Evolutionary conservation across 2,113 vertebrate genomes (phyloP).

Genomic region (Tragelaphus scriptus): DNA sequence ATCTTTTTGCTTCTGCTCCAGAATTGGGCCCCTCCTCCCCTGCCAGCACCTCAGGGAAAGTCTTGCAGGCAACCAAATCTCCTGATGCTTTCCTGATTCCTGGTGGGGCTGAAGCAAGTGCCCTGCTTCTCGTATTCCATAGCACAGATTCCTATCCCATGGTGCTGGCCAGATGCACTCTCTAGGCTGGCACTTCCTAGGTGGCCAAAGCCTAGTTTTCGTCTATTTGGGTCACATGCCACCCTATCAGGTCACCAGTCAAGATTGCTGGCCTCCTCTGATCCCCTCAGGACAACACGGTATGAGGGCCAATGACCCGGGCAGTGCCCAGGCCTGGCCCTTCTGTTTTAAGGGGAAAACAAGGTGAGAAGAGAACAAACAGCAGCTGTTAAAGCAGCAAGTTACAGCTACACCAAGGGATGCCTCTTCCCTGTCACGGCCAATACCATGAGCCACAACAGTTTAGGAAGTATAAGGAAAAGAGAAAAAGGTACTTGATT

Average conservation of each 20-base stretch:
- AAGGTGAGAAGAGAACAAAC: background rate
- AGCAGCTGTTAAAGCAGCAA: background rate
- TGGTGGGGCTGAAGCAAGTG: background rate
- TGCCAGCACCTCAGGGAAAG: background rate
- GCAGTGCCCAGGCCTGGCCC: background rate
- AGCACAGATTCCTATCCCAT: background rate
- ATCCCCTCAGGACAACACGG: background rate
- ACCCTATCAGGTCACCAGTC: constrained; percentile 50
- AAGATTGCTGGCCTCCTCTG: constrained; percentile 56
- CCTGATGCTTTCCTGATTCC: background rate
- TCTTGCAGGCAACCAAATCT: background rate
- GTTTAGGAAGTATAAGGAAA: background rate
- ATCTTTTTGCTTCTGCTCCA: background rate
- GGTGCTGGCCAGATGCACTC: background rate
- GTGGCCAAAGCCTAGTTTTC: constrained; percentile 52
- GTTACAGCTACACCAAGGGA: background rate
- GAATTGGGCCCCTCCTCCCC: background rate
- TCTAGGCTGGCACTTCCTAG: constrained; percentile 30
- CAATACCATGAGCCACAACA: background rate
- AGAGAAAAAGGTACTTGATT: background rate
- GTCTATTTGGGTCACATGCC: constrained; percentile 63
- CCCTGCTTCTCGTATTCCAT: background rate
- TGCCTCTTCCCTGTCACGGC: background rate
- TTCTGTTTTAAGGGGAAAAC: background rate
- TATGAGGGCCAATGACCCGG: background rate